Evolutionary conservation across 2,888 invertebrate species (phyloP), one percentile per base, ranked within the genome.

Genomic region (Eristalinus aeneus): DNA sequence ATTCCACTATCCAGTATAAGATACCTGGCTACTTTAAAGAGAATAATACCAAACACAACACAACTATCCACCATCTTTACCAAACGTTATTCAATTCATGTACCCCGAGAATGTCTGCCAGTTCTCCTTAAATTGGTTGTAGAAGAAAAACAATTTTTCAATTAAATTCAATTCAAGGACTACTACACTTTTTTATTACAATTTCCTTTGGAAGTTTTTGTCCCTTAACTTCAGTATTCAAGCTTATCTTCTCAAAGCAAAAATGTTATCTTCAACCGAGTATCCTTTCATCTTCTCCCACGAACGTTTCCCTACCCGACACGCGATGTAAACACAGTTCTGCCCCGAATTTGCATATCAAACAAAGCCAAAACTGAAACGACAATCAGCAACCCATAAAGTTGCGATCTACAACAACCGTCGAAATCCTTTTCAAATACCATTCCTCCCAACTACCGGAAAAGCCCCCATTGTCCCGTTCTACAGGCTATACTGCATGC

Each of bases 321-420:
- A 23, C 46, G 56, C 27, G 9, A 63, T 69, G 54, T 77, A 77
- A 64, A 56, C 64, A 77, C 53, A 69, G n/a, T 64, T 36, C 36
- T 10, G 46, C 39, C 63, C 9, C 46, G 56, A 63, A 84, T 84
- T 84, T 79, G 53, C 84, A 84, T 84, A 79, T 79, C 79, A 85
- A 85, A 85, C 63, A 68, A 80, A 73, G 23, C 36, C 46, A 5
- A 53, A 74, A 39, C 27, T 36, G 31, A 60, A 69, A 64, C n/a
- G 54, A 58, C 68, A 65, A 34, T 68, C 20, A 20, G 64, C 74
- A 64, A 74, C 58, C 58, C 20, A n/a, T 20, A 78, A 65, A 58
- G 31, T 54, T 31, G 56, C 27, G 23, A n/a, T 10, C 22, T 20
- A n/a, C 22, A 68, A 23, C 34, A 68, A 23, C 34, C 31, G 34